Evolutionary conservation across 35 echinoderm and acorn worm genomes (phyloP).

Genomic region (Strongylocentrotus purpuratus): DNA sequence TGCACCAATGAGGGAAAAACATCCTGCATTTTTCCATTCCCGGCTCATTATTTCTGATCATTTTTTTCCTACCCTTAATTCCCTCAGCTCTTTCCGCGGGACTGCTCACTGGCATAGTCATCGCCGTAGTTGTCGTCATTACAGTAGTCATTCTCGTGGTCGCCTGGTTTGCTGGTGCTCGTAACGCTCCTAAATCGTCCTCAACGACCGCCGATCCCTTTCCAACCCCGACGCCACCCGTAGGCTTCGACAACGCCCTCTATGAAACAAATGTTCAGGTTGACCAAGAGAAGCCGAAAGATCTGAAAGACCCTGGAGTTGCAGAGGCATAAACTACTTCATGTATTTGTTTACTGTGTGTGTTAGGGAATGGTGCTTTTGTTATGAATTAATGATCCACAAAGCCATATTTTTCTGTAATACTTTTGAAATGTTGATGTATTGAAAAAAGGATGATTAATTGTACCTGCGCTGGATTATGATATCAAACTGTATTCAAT

Average conservation of each 20-base stretch:
- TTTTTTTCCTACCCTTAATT: neutral
- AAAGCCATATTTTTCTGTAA: too few relatives aligned
- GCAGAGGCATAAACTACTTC: constrained; percentile 13
- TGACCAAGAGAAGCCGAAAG: constrained; percentile 22
- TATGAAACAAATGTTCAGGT: constrained; percentile 47
- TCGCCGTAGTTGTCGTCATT: constrained; percentile 23
- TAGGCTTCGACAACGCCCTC: constrained; percentile 83
- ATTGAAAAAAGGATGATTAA: too few relatives aligned
- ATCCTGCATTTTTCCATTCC: neutral
- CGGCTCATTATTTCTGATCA: neutral
- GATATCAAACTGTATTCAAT: too few relatives aligned
- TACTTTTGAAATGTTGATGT: too few relatives aligned
- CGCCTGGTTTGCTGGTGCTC: constrained; percentile 23
- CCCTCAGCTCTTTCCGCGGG: neutral
- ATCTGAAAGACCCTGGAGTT: neutral
- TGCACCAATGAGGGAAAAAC: neutral
- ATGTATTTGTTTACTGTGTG: too few relatives aligned
- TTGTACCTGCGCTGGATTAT: too few relatives aligned
- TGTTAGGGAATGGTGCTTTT: too few relatives aligned
- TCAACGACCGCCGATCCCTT: neutral
- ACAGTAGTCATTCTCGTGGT: constrained; percentile 3
- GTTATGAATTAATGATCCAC: too few relatives aligned
- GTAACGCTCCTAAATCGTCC: neutral
- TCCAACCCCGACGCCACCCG: constrained; percentile 44
- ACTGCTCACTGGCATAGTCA: constrained; percentile 18